phyloP scores from a whole-genome alignment of 2,113 vertebrate species.

The Agapornis roseicollis region DNA sequence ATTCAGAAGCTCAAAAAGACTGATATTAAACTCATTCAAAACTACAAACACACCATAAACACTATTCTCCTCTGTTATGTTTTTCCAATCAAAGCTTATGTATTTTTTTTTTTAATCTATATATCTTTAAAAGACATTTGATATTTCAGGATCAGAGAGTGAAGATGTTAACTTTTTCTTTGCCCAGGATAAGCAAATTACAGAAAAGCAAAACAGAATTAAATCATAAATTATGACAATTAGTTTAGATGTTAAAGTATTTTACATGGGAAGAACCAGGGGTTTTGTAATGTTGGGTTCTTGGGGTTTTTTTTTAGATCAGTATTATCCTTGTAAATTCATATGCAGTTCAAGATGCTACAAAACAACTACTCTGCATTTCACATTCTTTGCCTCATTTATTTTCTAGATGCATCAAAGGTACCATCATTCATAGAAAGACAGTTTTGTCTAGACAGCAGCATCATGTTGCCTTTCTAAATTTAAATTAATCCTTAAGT shows the following conservation, averaged over 20 bases:
- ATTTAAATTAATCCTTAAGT: neutral
- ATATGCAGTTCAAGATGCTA: neutral
- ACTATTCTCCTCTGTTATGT: neutral
- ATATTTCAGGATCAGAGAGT: neutral
- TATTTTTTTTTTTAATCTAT: neutral
- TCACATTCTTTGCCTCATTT: neutral
- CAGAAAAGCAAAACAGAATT: neutral
- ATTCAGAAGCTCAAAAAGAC: neutral
- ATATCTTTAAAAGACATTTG: neutral
- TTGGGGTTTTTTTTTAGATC: neutral
- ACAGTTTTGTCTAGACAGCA: neutral
- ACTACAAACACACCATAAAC: neutral
- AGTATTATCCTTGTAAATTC: neutral
- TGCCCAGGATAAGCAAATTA: neutral
- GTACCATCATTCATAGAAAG: neutral
- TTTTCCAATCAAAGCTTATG: neutral
- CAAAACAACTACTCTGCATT: neutral
- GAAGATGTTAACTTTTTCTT: neutral
- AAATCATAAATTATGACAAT: neutral
- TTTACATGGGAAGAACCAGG: neutral
- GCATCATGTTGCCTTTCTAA: neutral
- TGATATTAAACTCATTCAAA: neutral
- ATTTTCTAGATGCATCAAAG: neutral
- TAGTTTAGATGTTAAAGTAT: neutral
- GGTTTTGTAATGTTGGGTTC: neutral